phyloP scores from a whole-genome alignment of 2,797 vertebrate genomes.

The Choloepus didactylus region DNA sequence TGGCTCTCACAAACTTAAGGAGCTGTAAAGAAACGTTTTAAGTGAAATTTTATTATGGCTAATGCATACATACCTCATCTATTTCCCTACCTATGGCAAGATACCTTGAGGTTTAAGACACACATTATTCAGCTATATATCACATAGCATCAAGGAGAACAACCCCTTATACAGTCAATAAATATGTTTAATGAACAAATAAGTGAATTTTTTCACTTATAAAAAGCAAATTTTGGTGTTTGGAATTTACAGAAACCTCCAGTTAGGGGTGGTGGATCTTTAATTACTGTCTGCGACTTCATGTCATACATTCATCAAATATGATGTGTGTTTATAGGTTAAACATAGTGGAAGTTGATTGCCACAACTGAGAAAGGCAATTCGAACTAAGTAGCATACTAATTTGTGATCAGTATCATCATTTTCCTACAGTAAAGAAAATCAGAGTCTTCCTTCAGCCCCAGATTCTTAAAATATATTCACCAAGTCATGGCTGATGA shows the following conservation, averaged over 20 bases:
- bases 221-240: neutral
- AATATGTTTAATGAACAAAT: neutral
- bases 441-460: neutral
- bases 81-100: conserved; percentile 24
- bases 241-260: neutral
- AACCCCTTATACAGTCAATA: neutral
- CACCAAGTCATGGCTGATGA: neutral
- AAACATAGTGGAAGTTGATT: neutral
- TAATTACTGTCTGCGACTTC: neutral
- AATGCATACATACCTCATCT: neutral
- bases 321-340: neutral
- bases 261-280: neutral
- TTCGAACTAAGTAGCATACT: neutral
- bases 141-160: neutral
- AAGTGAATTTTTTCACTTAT: neutral
- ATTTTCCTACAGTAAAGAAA: conserved; percentile 11
- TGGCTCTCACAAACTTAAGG: neutral
- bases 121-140: neutral
- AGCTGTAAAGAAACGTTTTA: neutral
- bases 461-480: conserved; percentile 26
- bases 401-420: neutral
- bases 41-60: neutral
- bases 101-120: neutral
- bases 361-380: neutral
- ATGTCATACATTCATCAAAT: neutral